phyloP scores from a whole-genome alignment of 2,888 invertebrate genomes.

The Agrochola litura region DNA sequence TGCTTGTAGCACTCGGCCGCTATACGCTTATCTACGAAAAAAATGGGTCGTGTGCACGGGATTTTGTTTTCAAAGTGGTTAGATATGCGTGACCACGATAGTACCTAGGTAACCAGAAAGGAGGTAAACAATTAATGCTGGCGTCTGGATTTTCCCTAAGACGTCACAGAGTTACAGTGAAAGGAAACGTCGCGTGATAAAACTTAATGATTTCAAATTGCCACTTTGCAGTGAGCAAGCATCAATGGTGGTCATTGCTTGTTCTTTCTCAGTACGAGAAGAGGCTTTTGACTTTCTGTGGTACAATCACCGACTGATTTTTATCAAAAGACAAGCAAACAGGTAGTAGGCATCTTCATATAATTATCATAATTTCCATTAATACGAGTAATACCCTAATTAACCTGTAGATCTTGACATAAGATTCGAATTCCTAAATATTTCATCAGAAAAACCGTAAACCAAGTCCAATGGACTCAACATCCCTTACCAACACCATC shows the following conservation, averaged over 20 bases:
- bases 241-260: neutral
- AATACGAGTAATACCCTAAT: neutral
- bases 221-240: neutral
- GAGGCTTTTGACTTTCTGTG: neutral
- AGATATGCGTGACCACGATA: no score
- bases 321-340: neutral
- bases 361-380: neutral
- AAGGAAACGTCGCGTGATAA: neutral
- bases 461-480: conserved; percentile 21
- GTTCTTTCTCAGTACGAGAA: neutral
- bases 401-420: neutral
- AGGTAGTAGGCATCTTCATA: no score
- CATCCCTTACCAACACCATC: no score
- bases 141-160: conserved; percentile 9
- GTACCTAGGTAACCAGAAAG: neutral
- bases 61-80: no score
- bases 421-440: conserved; percentile 14
- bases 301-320: no score
- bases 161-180: neutral
- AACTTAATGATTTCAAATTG: neutral
- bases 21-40: no score
- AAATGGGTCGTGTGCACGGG: no score
- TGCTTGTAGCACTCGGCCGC: no score
- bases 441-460: conserved; percentile 29
- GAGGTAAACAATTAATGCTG: conserved; percentile 7